These are phyloP conservation scores for Campoplex capitator DNA, from an alignment of 2,888 invertebrate genomes.

Conservation along the genomic window DNA sequence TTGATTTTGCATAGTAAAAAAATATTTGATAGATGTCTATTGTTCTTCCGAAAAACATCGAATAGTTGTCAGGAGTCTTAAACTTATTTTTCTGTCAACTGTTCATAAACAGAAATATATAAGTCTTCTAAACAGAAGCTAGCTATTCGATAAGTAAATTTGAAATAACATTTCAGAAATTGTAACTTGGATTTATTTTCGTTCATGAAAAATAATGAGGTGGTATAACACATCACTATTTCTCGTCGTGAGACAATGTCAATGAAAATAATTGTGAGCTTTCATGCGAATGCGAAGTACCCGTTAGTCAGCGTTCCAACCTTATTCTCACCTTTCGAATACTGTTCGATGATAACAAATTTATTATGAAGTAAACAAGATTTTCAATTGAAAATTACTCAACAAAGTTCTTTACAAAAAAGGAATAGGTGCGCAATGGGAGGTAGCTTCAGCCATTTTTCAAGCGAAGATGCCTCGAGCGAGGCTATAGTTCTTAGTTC, in stretches of 20 bases:
- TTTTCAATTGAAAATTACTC: background rate
- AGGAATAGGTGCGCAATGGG: no score
- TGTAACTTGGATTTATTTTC: no score
- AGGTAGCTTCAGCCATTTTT: background rate
- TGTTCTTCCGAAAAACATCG: no score
- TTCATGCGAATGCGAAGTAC: background rate
- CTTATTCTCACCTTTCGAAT: background rate
- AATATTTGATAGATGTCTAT: no score
- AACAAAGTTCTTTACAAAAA: no score
- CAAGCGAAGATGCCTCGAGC: background rate
- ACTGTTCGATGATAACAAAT: background rate
- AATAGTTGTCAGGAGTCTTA: no score
- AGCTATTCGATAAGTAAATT: no score
- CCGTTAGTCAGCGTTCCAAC: background rate
- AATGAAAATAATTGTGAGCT: background rate
- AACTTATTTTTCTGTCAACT: no score
- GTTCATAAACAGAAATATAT: no score
- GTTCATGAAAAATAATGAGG: no score
- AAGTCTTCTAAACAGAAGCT: no score
- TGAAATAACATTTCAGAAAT: no score
- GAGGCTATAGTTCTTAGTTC: background rate
- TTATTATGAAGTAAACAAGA: background rate
- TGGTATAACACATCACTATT: background rate
- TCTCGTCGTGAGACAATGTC: background rate
- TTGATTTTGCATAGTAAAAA: background rate